Evolutionary conservation across 2,113 vertebrate species (phyloP), one percentile per base, ranked within the genome.

Genomic region (Glareola pratincola): DNA sequence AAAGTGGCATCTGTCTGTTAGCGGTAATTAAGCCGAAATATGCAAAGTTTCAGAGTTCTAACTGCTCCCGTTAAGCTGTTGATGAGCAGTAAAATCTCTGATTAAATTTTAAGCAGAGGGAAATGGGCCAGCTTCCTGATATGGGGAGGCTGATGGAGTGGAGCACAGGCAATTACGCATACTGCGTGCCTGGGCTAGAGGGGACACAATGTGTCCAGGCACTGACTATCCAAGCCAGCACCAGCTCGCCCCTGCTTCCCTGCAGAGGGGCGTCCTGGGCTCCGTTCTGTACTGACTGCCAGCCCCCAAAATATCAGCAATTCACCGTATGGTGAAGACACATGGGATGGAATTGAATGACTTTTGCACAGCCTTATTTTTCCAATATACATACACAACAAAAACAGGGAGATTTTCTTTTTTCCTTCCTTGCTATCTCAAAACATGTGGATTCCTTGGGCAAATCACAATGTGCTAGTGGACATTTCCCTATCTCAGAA

Each of bases 61-160:
- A 98, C 97, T 95, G 96, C 90, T 97, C 92, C 89, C 0, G 80
- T 98, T 97, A 98, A 98, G 98, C 95, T 97, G 96, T 86, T 98
- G 97, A 98, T 98, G 97, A 98, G 98, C 97, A 97, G 97, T 98
- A 98, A 98, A 98, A 98, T 92, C 88, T 98, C 97, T 98, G 97
- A 98, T 98, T 98, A 98, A 98, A 98, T 98, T 98, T 97, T 97
- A 98, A 98, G 96, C 34, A 1, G 72, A 88, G 91, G 97, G 93
- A 98, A 98, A 97, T 96, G 94, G 96, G 88, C 96, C 95, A 97
- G 79, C 36, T 73, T 88, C 76, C 82, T 85, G 80, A 90, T 60
- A 94, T 4, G 53, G 84, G 68, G 94, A 96, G 84, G 63, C 91
- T 97, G 97, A 95, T 88, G 85, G 85, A 96, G 91, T 67, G 88